Conservation (phyloP, 2,888 invertebrate species). For the Lutraria lutraria region DNA sequence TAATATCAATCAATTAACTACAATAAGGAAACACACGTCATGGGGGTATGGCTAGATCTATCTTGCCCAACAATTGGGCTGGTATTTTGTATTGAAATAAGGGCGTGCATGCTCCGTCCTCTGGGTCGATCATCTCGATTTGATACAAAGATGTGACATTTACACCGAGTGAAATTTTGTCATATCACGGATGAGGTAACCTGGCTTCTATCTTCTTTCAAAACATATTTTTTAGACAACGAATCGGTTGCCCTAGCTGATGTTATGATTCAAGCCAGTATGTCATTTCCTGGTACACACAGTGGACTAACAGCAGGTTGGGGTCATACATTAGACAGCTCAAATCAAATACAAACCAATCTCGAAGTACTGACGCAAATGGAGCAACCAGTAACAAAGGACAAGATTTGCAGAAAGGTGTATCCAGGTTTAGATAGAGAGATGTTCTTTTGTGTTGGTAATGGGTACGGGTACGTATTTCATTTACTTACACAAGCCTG, state of each 20-base stretch:
- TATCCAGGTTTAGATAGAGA: slow-evolving; percentile 47
- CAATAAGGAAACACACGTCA: too few species aligned
- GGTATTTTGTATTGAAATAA: too few species aligned
- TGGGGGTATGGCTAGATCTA: too few species aligned
- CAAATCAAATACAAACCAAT: background rate
- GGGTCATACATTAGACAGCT: slow-evolving; percentile 50
- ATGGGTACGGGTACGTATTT: background rate
- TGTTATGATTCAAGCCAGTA: background rate
- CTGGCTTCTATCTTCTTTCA: too few species aligned
- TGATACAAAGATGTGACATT: too few species aligned
- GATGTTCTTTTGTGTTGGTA: slow-evolving; percentile 64
- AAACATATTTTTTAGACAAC: slow-evolving; percentile 5
- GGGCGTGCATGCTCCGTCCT: too few species aligned
- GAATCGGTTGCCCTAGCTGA: background rate
- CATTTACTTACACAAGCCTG: background rate
- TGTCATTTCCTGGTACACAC: background rate
- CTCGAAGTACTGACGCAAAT: slow-evolving; percentile 18
- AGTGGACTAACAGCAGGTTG: slow-evolving; percentile 51
- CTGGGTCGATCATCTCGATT: too few species aligned
- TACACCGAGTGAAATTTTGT: too few species aligned
- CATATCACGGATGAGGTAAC: too few species aligned
- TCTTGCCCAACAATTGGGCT: too few species aligned
- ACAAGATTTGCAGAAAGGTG: slow-evolving; percentile 32
- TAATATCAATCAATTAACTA: too few species aligned
- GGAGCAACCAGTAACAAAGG: slow-evolving; percentile 27